Base-by-base conservation (phyloP, 2,888 invertebrate species). In the Epinotia ramella region DNA sequence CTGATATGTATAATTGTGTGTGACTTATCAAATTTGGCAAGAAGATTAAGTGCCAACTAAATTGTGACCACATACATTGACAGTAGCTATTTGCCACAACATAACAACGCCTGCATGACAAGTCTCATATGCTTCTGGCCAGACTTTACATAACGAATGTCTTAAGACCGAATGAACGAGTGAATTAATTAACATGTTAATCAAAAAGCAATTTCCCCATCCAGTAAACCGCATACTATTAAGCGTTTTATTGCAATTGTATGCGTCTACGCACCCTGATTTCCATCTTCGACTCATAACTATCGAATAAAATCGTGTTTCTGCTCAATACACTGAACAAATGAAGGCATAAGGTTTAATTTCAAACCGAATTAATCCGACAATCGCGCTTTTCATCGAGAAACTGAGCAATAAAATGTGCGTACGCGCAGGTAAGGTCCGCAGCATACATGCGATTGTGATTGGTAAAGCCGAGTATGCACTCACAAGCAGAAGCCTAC, bases 321-420 rank as follows among this genome's bases (percentile, higher is more conserved):
- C 44, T 57, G 16, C 40, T 69, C 68, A 44, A 53, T 62, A 57
- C 40, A 44, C 13, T 64, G 44, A 73, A 70, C 68, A 68, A 66
- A 72, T 77, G 68, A 63, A 70, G 65, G 49, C 57, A 67, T 63
- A 73, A 70, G 69, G 60, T 74, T 70, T 77, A 77, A 64, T 73
- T 78, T 75, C 72, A 76, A 78, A 77, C 70, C 73, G 75, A 77
- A 77, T 78, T 81, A 82, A 82, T 82, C 81, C 81, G 28, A 53
- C 81, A 80, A 87, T 86, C 86, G 78, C 77, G 73, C 80, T 81
- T 84, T 86, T 86, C 85, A 86, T 86, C 86, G 82, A 80, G 80
- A 82, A 84, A 82, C 80, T 71, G 73, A 53, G 67, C 78, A 75
- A 80, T 77, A 78, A 78, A 79, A 80, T 78, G 79, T 81, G 84